Base-by-base conservation (phyloP, 2,113 vertebrate species). In the Eretmochelys imbricata region DNA sequence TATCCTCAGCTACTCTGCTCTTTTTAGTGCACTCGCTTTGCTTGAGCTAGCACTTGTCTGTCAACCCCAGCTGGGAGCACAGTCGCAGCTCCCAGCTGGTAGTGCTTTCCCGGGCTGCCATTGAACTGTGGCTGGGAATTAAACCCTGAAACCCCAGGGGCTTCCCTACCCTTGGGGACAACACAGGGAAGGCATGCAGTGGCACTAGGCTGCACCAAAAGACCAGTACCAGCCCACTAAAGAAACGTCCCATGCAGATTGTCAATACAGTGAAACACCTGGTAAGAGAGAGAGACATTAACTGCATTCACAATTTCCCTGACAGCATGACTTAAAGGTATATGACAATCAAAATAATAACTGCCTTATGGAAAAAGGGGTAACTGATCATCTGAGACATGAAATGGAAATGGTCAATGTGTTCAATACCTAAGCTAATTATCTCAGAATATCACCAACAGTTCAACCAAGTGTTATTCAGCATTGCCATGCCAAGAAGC, bases 201-300 rank as follows among this genome's bases (percentile, higher is more conserved):
- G 19, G 54, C 50, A 62, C 72, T 27, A 6, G 3, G 22, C 24
- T 88, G 49, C 62, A 91, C 5, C 25, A 81, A 51, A 0, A 11
- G 17, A 2, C 5, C 6, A 10, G 75, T 24, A 83, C 8, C 8
- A 85, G 55, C 24, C 75, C 1, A 5, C 6, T 20, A 31, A 93
- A 29, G 35, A 87, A 75, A 42, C 69, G 65, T 69, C 5, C 8
- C 59, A 46, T 0, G 4, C 10, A 49, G 65, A 46, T 2, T 84
- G 46, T 59, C 69, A 78, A 62, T 87, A 35, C 87, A 90, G n/a
- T 86, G 83, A 51, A 97, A 85, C 80, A 94, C 31, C 90, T 95
- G 91, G 48, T 69, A 22, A 35, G 65, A 53, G 51, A 54, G 53
- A 19, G 17, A 53, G 16, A 53, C 50, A 51, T 8, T 38, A 22